Evolutionary conservation across 2,797 vertebrate species (phyloP).

Genomic region (Carduelis carduelis): DNA sequence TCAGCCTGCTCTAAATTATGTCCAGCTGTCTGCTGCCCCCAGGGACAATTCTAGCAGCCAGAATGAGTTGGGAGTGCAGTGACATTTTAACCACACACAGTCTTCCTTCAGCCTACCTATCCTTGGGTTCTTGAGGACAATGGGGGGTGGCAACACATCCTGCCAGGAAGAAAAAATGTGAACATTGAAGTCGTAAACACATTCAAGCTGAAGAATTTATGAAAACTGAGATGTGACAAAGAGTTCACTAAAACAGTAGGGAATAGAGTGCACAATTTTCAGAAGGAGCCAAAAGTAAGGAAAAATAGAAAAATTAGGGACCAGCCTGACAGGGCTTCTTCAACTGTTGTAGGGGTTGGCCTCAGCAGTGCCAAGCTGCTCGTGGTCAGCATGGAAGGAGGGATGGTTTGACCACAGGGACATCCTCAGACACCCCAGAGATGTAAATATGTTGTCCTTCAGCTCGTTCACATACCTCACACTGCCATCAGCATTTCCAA

Average conservation of each 20-base stretch:
- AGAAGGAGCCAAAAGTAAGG: not conserved
- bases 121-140: slow-evolving; percentile 9
- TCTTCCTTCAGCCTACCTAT: slow-evolving; percentile 30
- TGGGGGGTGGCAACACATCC: not conserved
- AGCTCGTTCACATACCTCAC: not conserved
- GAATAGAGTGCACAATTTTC: not conserved
- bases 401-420: not conserved
- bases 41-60: slow-evolving; percentile 48
- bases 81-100: slow-evolving; percentile 58
- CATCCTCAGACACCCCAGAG: not conserved
- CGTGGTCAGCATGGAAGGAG: not conserved
- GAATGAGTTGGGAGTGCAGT: slow-evolving; percentile 26
- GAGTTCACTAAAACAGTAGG: not conserved
- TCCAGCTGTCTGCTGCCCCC: slow-evolving; percentile 42
- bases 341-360: not conserved
- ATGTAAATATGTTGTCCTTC: not conserved
- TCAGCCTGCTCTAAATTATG: slow-evolving; percentile 50
- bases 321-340: not conserved
- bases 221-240: not conserved
- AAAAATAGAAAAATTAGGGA: not conserved
- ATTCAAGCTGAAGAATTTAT: not conserved
- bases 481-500: not conserved
- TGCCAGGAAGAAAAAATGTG: not conserved
- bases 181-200: not conserved
- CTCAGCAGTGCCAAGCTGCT: not conserved